Evolutionary conservation across 2,113 vertebrate genomes (phyloP).

Genomic region (Epinephelus moara): DNA sequence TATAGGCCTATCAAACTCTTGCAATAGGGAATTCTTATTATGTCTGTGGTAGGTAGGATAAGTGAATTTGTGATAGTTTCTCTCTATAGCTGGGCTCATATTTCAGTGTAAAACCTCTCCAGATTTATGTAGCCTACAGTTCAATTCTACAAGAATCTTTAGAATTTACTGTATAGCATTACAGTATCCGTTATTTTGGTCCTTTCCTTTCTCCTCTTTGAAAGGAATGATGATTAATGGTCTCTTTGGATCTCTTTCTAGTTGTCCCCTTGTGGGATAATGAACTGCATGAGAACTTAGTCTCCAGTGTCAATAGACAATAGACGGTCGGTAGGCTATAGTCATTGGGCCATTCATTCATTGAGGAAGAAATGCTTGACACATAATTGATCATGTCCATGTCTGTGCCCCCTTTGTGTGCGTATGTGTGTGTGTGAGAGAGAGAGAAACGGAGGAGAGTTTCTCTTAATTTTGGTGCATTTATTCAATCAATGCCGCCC

Average conservation of each 20-base stretch:
- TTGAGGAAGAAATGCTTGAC: constrained; percentile 81
- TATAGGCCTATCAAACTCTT: constrained; percentile 6
- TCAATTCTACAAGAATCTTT: constrained; percentile 10
- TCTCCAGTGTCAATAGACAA: constrained; percentile 80
- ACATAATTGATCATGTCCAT: constrained; percentile 85
- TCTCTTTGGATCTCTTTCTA: constrained; percentile 79
- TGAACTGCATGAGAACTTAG: constrained; percentile 84
- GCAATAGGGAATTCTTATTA: constrained; percentile 22
- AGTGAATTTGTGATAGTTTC: constrained; percentile 14
- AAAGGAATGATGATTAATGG: constrained; percentile 83
- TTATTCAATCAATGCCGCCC: constrained; percentile 80
- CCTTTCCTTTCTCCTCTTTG: constrained; percentile 53
- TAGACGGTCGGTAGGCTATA: constrained; percentile 78
- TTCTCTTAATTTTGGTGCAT: constrained; percentile 48
- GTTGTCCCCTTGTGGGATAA: constrained; percentile 77
- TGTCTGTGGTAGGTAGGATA: constrained; percentile 2
- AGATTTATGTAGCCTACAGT: constrained; percentile 12
- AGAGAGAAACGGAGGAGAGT: constrained; percentile 10
- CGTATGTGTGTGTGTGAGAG: constrained; percentile 50
- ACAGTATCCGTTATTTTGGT: constrained; percentile 70
- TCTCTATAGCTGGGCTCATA: constrained; percentile 1
- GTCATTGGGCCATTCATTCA: constrained; percentile 79
- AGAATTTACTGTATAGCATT: constrained; percentile 49
- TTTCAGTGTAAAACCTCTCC: constrained; percentile 24
- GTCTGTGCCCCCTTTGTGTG: constrained; percentile 81